A percentile compares a stretch with the other conserved stretches of the same genome.
Conservation (phyloP, 1,140 invertebrate species). For the Dufourea novaeangliae region DNA sequence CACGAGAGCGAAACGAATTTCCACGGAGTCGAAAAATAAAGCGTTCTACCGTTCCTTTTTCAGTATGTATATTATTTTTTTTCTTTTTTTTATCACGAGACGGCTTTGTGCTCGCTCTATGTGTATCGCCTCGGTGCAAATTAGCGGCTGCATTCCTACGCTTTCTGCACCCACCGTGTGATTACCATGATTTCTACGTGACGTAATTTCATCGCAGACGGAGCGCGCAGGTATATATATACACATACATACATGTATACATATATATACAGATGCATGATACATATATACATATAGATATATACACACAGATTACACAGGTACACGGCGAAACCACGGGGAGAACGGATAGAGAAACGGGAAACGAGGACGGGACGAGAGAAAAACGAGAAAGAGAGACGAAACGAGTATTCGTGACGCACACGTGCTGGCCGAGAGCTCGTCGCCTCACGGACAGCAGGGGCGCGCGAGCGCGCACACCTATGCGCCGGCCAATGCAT, state of each 20-base stretch:
- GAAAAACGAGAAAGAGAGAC: constrained; percentile 23
- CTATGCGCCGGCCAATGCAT: constrained; percentile 49
- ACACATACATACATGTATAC: background rate
- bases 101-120: background rate
- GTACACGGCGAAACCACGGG: background rate
- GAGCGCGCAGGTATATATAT: background rate
- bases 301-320: background rate
- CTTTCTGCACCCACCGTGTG: constrained; percentile 68
- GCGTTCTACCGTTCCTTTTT: background rate
- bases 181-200: constrained; percentile 70
- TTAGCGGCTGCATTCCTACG: constrained; percentile 68
- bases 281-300: no score
- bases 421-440: constrained; percentile 10
- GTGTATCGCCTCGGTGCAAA: constrained; percentile 48
- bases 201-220: constrained; percentile 63
- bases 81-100: background rate
- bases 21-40: no score
- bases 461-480: background rate
- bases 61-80: background rate
- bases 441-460: constrained; percentile 12
- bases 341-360: background rate
- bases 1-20: no score
- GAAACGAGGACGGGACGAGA: background rate
- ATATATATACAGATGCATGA: no score
- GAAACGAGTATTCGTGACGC: constrained; percentile 48